These are phyloP conservation scores for Apostichopus japonicus DNA, from an alignment of 35 echinoderm and acorn worm genomes.

Conservation along the genomic window DNA sequence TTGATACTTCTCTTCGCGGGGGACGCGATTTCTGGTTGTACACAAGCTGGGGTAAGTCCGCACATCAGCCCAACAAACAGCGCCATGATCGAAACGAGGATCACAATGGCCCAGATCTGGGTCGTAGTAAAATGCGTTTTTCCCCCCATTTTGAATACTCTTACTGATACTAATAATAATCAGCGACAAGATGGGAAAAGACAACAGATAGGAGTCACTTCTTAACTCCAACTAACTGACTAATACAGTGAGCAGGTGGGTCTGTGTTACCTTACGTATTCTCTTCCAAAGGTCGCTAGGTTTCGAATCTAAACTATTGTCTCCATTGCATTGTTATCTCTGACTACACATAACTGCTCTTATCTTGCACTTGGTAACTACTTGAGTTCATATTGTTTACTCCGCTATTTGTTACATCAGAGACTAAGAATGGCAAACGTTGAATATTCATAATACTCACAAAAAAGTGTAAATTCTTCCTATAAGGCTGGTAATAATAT, in stretches of 20 bases:
- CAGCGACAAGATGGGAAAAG: not conserved
- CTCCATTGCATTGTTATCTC: too few relatives aligned
- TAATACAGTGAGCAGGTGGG: not conserved
- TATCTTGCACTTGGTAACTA: too few relatives aligned
- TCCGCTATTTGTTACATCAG: too few relatives aligned
- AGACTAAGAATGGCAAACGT: too few relatives aligned
- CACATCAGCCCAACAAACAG: slow-evolving; percentile 70
- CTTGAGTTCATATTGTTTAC: too few relatives aligned
- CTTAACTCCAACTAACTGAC: not conserved
- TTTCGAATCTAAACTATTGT: too few relatives aligned
- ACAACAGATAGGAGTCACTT: not conserved
- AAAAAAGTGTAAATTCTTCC: too few relatives aligned
- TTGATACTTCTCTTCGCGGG: not conserved
- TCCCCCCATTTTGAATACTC: not conserved
- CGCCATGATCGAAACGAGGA: slow-evolving; percentile 32
- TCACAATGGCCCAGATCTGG: slow-evolving; percentile 54
- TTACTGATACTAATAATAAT: not conserved
- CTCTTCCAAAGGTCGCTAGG: too few relatives aligned
- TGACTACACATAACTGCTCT: too few relatives aligned
- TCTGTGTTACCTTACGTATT: not conserved
- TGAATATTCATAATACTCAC: too few relatives aligned
- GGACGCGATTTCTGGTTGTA: slow-evolving; percentile 8
- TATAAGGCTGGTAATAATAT: too few relatives aligned
- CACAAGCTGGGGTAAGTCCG: slow-evolving; percentile 61
- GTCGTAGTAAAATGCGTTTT: slow-evolving; percentile 1